Evolutionary conservation across 2,888 invertebrate species (phyloP).

Genomic region (Campopleginae sp.): DNA sequence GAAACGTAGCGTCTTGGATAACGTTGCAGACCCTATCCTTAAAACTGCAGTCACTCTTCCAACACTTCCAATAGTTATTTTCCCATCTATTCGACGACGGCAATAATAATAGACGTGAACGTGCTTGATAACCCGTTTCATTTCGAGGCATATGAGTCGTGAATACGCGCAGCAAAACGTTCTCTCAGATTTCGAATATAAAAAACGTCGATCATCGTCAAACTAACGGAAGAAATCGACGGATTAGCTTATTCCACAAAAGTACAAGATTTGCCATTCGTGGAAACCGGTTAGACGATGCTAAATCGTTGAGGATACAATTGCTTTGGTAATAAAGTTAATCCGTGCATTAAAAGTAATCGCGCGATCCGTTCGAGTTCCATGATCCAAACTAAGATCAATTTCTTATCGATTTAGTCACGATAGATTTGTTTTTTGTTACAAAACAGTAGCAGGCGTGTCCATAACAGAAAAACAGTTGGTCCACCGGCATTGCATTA

Average conservation of each 20-base stretch:
- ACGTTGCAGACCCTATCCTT: background rate
- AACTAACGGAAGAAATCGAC: background rate
- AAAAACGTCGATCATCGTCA: background rate
- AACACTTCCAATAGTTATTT: constrained; percentile 24
- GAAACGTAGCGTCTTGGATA: constrained; percentile 4
- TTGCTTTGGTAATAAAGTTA: constrained; percentile 15
- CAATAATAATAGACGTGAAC: constrained; percentile 21
- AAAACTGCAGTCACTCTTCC: constrained; percentile 12
- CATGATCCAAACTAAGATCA: constrained; percentile 13
- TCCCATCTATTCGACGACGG: constrained; percentile 12
- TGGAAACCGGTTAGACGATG: background rate
- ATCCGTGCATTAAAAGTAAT: background rate
- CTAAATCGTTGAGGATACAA: constrained; percentile 2
- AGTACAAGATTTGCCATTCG: background rate
- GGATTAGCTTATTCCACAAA: background rate
- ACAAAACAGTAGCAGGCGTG: constrained; percentile 28
- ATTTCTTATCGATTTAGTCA: constrained; percentile 26
- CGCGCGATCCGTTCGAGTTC: constrained; percentile 1
- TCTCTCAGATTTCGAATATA: background rate
- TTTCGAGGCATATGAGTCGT: constrained; percentile 5
- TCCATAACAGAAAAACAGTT: constrained; percentile 37
- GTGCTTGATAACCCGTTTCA: constrained; percentile 15
- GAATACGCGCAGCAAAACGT: background rate
- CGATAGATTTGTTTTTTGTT: constrained; percentile 56
- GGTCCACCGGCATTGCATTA: constrained; percentile 33